Percentiles rank a stretch among this genome's conserved stretches.
Conservation (phyloP, 2,797 vertebrate genomes). For the Esox lucius region DNA sequence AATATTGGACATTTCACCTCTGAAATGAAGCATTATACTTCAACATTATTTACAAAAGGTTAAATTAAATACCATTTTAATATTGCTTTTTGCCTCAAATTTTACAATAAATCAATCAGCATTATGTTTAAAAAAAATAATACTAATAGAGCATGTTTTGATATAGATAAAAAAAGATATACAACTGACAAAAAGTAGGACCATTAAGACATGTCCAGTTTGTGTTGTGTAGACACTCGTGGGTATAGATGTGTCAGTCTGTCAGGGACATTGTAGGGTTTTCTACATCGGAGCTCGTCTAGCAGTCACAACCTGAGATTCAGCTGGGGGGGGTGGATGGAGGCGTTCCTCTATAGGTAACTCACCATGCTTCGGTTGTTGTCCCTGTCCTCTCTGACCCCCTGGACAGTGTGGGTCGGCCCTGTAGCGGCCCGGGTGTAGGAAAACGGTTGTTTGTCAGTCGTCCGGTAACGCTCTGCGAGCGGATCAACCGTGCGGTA, state of each 20-base stretch:
- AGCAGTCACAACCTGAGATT: neutral
- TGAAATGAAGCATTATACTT: slow-evolving; percentile 5
- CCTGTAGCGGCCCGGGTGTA: slow-evolving; percentile 77
- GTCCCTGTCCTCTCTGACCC: slow-evolving; percentile 85
- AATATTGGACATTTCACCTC: neutral
- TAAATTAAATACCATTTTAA: neutral
- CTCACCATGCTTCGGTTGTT: slow-evolving; percentile 89
- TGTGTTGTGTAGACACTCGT: neutral
- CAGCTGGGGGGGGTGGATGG: neutral
- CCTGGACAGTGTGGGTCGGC: slow-evolving; percentile 74
- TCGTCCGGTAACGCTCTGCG: slow-evolving; percentile 65
- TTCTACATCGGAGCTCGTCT: slow-evolving; percentile 3
- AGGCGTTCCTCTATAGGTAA: slow-evolving; percentile 69
- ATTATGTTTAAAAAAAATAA: neutral
- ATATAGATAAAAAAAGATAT: neutral
- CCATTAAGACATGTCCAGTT: neutral
- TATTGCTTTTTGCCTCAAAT: neutral
- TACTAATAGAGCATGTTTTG: neutral
- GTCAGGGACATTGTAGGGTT: neutral
- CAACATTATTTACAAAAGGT: neutral
- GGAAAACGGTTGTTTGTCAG: slow-evolving; percentile 75
- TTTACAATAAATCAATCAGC: slow-evolving; percentile 1
- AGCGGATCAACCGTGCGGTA: slow-evolving; percentile 53
- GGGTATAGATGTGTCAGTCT: neutral
- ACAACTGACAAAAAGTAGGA: neutral